Conservation (phyloP, 2,113 vertebrate genomes). For the Ptychochromis oligacanthus region DNA sequence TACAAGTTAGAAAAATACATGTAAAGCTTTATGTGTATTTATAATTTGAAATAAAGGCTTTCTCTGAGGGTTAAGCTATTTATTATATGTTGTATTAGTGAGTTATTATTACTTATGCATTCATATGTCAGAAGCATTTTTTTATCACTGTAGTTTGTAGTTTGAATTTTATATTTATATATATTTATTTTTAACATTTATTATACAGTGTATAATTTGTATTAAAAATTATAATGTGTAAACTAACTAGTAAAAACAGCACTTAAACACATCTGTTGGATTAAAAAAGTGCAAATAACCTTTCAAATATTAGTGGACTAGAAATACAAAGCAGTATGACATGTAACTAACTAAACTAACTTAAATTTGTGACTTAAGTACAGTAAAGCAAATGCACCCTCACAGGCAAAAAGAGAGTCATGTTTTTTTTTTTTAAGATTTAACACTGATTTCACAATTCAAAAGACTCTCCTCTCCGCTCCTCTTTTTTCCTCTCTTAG, state of each 20-base stretch:
- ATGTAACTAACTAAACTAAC: not conserved
- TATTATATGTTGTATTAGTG: not conserved
- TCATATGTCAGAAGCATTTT: not conserved
- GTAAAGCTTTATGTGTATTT: not conserved
- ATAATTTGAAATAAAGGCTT: not conserved
- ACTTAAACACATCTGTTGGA: not conserved
- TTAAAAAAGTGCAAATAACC: not conserved
- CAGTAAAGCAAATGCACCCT: not conserved
- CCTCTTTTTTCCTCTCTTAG: conserved; percentile 66
- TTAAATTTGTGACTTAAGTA: not conserved
- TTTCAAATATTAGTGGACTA: not conserved
- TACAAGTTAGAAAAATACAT: not conserved
- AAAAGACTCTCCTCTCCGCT: not conserved
- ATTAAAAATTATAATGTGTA: not conserved
- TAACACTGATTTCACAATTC: not conserved
- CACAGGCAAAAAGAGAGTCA: not conserved
- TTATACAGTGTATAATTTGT: not conserved
- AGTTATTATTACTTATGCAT: not conserved
- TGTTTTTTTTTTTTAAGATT: not conserved
- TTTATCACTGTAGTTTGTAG: not conserved
- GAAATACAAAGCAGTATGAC: not conserved
- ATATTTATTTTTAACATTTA: no score
- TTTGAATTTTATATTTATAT: no score
- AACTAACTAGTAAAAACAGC: not conserved
- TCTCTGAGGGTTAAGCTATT: not conserved